These are phyloP conservation scores for Amiota mariae DNA, from an alignment of 2,888 invertebrate species.

Conservation along the genomic window DNA sequence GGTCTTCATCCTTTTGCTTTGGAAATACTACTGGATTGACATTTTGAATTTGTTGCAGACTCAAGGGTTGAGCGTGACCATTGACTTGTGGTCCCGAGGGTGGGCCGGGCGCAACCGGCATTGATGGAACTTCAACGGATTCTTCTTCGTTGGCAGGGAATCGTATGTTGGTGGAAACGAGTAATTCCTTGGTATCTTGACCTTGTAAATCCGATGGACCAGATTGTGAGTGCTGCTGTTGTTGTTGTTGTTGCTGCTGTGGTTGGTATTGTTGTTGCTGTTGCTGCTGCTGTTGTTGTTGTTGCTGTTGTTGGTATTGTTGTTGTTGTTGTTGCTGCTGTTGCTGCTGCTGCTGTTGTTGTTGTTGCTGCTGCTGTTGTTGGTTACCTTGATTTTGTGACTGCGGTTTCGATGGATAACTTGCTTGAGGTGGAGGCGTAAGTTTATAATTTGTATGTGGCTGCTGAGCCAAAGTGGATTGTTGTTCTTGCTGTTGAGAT, in stretches of 20 bases:
- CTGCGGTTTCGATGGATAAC: not conserved
- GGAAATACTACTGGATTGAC: constrained; percentile 70
- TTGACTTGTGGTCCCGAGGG: constrained; percentile 64
- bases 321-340: not conserved
- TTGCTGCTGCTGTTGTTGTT: not conserved
- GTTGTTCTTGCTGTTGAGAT: constrained; percentile 47
- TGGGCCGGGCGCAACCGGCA: constrained; percentile 51
- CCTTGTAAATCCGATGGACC: constrained; percentile 11
- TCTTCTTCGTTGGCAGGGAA: constrained; percentile 69
- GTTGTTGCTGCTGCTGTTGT: not conserved
- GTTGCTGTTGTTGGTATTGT: not conserved
- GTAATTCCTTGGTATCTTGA: constrained; percentile 68
- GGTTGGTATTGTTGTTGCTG: not conserved
- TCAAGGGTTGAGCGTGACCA: constrained; percentile 71
- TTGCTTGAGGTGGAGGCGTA: constrained; percentile 10
- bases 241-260: not conserved
- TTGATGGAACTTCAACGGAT: constrained; percentile 50
- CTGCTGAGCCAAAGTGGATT: constrained; percentile 29
- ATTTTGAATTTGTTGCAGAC: constrained; percentile 67
- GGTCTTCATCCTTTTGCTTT: constrained; percentile 53
- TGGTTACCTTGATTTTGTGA: not conserved
- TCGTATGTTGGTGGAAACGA: constrained; percentile 71
- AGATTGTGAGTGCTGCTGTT: not conserved
- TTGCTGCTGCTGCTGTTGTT: not conserved
- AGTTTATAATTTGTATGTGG: constrained; percentile 23